Evolutionary conservation across 2,113 vertebrate species (phyloP).

Genomic region (Redunca redunca): DNA sequence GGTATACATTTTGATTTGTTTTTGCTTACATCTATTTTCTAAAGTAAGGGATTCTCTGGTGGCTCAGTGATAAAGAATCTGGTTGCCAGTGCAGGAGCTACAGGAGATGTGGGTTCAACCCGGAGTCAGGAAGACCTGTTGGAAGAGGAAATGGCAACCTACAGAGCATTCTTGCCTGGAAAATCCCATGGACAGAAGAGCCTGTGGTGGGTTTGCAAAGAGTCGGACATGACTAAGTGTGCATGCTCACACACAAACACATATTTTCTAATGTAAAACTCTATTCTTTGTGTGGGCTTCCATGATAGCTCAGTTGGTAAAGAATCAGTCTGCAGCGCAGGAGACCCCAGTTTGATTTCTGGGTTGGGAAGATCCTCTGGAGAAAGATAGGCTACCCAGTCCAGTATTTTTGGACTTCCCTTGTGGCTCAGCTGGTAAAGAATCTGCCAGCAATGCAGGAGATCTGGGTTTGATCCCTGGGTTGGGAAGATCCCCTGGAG

Average conservation of each 20-base stretch:
- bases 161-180: background rate
- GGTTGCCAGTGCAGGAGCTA: background rate
- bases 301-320: background rate
- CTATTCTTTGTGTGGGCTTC: background rate
- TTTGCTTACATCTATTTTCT: conserved; percentile 25
- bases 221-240: background rate
- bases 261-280: background rate
- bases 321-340: background rate
- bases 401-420: background rate
- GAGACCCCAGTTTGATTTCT: background rate
- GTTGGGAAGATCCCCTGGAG: background rate
- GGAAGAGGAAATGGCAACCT: background rate
- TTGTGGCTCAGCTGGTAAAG: background rate
- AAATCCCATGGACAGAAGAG: background rate
- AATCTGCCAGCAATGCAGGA: background rate
- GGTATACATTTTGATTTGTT: background rate
- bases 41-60: background rate
- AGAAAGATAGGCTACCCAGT: background rate
- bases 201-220: background rate
- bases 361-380: background rate
- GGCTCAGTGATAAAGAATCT: background rate
- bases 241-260: background rate
- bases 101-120: background rate
- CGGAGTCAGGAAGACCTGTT: background rate
- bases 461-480: background rate